Percentiles rank a stretch among this genome's conserved stretches.
Evolutionary conservation across 2,113 vertebrate genomes (phyloP).

Genomic region (Toxotes jaculatrix): DNA sequence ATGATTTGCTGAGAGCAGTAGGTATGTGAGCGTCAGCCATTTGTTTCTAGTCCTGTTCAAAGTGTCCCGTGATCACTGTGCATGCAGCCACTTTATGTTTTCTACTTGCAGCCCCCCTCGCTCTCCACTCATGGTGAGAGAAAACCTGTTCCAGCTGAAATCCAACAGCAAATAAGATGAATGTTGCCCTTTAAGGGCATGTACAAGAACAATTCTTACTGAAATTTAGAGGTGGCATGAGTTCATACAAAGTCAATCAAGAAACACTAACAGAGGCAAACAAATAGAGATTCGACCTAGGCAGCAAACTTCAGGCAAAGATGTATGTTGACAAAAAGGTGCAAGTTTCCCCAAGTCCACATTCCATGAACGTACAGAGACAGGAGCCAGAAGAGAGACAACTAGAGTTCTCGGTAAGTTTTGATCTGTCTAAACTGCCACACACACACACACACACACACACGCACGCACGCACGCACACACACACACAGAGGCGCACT

Average conservation of each 20-base stretch:
- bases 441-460: neutral
- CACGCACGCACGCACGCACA: neutral
- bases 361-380: neutral
- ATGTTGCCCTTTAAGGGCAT: neutral
- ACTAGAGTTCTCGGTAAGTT: neutral
- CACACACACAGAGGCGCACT: neutral
- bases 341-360: neutral
- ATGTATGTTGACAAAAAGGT: neutral
- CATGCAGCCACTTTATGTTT: neutral
- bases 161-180: neutral
- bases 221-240: neutral
- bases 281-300: neutral
- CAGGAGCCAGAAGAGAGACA: neutral
- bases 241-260: neutral
- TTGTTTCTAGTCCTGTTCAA: neutral
- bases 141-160: neutral
- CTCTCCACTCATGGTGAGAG: neutral
- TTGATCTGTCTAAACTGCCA: slow-evolving; percentile 2
- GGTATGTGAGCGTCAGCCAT: neutral
- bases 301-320: slow-evolving; percentile 3
- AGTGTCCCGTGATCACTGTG: neutral
- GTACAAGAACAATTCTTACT: neutral
- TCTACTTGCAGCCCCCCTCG: neutral
- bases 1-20: neutral
- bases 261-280: neutral